Base-by-base conservation (phyloP, 2,113 vertebrate genomes). In the Sinocyclocheilus rhinocerous region DNA sequence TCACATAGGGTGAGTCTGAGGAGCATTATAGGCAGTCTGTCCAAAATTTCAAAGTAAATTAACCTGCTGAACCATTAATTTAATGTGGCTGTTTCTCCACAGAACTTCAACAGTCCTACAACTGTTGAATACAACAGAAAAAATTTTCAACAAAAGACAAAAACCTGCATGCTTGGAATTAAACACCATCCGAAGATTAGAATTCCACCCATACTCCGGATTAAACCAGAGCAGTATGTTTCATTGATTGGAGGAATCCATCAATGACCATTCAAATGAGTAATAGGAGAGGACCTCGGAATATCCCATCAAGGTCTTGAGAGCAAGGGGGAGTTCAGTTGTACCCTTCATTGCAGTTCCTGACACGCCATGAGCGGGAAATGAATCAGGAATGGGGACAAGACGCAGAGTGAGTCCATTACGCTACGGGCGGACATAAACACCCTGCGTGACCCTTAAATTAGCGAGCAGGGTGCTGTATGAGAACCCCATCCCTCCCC, bases 181-280 rank as follows among this genome's bases (percentile, higher is more conserved):
- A 39, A 75, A 84, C 82, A 24, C 6, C 10, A 72, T 69, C 20
- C 7, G 16, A 57, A 13, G 33, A 73, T 55, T 52, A 57, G 50
- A 75, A 84, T 59, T 84, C 29, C 20, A 22, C 13, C 18, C 39
- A 2, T 29, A 6, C 63, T 82, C 80, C 24, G 24, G 67, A 83
- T 83, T 83, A 55, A 59, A 73, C 69, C 16, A 2, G 22, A 84
- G 42, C 20, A n/a, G 67, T 24, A 26, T 10, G 85, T 86, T 55
- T 57, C 75, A 87, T 85, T 24, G 85, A 89, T 83, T 81, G 42
- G 16, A 50, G 50, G 65, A 83, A 76, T 29, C 57, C 24, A 52
- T 76, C 76, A 78, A 88, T 59, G 48, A 52, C 29, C 8, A 57
- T 85, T 69, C 65, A 67, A 85, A 83, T 84, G 83, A 87, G 76